These are phyloP conservation scores for Haliclona indistincta DNA, from an alignment of 37 sponge, comb jelly and placozoan species.

Conservation along the genomic window DNA sequence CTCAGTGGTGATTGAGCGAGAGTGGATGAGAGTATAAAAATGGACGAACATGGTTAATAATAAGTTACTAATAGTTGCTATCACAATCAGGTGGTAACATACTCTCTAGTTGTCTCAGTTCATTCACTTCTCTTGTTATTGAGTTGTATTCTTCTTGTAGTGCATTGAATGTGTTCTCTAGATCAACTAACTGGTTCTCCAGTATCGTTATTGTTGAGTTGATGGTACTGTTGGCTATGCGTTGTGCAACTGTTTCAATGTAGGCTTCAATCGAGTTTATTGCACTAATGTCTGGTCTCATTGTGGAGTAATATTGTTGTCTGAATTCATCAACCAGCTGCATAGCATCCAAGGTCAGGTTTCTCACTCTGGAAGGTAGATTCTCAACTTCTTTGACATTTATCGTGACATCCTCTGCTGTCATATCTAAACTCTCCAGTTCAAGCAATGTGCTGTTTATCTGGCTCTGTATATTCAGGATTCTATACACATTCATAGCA, in stretches of 20 bases:
- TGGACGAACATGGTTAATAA: too few relatives aligned
- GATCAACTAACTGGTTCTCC: neutral
- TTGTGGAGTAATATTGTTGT: neutral
- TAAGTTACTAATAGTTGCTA: neutral
- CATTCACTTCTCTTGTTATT: neutral
- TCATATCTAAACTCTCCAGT: too few relatives aligned
- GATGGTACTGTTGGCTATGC: neutral
- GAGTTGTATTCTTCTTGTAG: neutral
- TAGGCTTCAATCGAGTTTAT: neutral
- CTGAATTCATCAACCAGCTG: neutral
- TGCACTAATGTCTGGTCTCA: neutral
- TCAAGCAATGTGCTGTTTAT: too few relatives aligned
- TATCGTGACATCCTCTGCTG: too few relatives aligned
- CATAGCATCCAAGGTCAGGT: neutral
- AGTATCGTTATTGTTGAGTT: neutral
- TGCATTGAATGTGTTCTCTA: neutral
- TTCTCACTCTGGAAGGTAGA: neutral
- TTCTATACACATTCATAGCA: neutral
- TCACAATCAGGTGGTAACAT: conserved; percentile 3
- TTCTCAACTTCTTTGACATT: too few relatives aligned
- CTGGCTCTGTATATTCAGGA: too few relatives aligned
- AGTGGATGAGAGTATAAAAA: too few relatives aligned
- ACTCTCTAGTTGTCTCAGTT: neutral
- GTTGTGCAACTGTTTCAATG: neutral
- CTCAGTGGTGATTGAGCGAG: too few relatives aligned